A percentile compares a stretch with the other conserved stretches of the same genome.
phyloP scores from a whole-genome alignment of 2,888 invertebrate genomes.

The Drymonia ruficornis region DNA sequence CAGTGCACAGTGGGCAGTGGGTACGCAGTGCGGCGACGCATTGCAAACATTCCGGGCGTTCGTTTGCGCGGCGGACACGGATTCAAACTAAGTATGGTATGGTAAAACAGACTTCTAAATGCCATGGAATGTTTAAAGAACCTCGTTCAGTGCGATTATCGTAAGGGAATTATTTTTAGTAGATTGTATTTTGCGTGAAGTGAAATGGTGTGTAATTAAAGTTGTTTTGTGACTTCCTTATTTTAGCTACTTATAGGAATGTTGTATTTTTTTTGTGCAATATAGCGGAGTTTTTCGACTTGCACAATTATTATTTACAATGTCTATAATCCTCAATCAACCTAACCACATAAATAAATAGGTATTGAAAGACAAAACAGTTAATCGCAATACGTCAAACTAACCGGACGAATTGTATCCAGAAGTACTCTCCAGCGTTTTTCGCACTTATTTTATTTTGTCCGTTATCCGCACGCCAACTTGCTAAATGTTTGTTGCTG shows the following conservation, averaged over 20 bases:
- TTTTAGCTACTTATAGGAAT: no score
- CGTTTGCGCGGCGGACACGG: conserved; percentile 27
- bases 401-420: background rate
- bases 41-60: conserved; percentile 42
- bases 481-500: conserved; percentile 27
- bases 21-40: conserved; percentile 57
- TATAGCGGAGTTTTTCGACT: no score
- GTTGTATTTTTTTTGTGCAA: no score
- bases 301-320: no score
- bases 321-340: no score
- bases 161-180: background rate
- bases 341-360: no score
- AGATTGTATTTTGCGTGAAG: background rate
- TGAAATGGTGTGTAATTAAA: background rate
- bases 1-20: conserved; percentile 51
- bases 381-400: background rate
- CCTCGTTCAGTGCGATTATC: background rate
- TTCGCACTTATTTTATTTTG: conserved; percentile 36
- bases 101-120: conserved; percentile 17
- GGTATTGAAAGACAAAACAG: no score
- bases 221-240: background rate
- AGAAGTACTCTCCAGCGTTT: conserved; percentile 1
- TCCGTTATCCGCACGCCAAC: conserved; percentile 31
- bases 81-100: conserved; percentile 26
- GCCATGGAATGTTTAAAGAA: background rate